Evolutionary conservation across 1,140 invertebrate genomes (phyloP).

Genomic region (Leucophenga varia): DNA sequence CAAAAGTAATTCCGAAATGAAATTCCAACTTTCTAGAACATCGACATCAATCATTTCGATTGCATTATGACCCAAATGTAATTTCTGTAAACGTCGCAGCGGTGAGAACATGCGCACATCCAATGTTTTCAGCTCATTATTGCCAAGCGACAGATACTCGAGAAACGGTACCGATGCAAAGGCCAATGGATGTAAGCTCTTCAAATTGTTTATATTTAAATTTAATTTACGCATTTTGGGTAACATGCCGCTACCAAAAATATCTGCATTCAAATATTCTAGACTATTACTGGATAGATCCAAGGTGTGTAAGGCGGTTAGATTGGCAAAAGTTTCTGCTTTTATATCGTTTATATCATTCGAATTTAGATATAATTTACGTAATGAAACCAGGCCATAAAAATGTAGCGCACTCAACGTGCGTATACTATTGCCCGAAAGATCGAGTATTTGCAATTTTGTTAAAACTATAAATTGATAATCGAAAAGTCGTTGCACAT

Average conservation of each 20-base stretch:
- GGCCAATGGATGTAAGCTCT: constrained; percentile 31
- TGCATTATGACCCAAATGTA: constrained; percentile 36
- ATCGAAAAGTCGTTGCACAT: constrained; percentile 23
- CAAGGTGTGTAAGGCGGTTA: constrained; percentile 24
- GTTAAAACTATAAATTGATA: constrained; percentile 24
- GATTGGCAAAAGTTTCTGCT: constrained; percentile 28
- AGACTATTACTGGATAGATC: constrained; percentile 39
- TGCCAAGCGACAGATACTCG: constrained; percentile 26
- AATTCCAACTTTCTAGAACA: constrained; percentile 22
- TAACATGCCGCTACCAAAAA: constrained; percentile 32
- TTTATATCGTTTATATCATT: constrained; percentile 33
- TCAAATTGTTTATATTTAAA: constrained; percentile 34
- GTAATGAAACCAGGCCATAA: constrained; percentile 17
- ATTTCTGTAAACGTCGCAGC: constrained; percentile 26
- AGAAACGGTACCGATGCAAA: constrained; percentile 33
- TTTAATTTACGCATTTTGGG: constrained; percentile 20
- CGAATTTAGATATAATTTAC: constrained; percentile 30
- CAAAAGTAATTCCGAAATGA: constrained; percentile 29
- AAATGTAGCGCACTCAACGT: constrained; percentile 24
- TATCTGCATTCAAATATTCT: constrained; percentile 8
- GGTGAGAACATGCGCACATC: constrained; percentile 42
- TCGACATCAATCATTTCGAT: constrained; percentile 29
- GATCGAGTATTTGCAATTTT: constrained; percentile 24
- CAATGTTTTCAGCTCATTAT: constrained; percentile 31
- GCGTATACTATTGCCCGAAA: constrained; percentile 33